These are phyloP conservation scores for Clanis bilineata DNA, from an alignment of 2,888 invertebrate species.

Conservation along the genomic window DNA sequence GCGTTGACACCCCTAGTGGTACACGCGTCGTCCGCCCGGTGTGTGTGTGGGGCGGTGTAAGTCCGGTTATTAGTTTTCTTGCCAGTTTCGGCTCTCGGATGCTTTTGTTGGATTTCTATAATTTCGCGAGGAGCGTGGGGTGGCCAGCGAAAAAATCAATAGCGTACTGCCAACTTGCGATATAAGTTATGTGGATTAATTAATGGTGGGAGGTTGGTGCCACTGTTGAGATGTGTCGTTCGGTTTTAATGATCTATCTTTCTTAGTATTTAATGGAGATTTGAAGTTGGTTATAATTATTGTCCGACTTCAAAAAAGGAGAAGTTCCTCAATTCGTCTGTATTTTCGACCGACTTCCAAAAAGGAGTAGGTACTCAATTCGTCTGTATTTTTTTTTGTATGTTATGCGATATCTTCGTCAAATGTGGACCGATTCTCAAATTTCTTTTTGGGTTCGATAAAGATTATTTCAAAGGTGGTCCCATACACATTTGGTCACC, in stretches of 20 bases:
- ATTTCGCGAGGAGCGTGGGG: slow-evolving; percentile 62
- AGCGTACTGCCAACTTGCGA: slow-evolving; percentile 22
- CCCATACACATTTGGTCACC: too few relatives aligned
- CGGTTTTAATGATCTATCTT: not conserved
- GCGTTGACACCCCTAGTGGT: slow-evolving; percentile 23
- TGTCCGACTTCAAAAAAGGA: too few relatives aligned
- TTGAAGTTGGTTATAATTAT: not conserved
- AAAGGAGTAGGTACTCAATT: too few relatives aligned
- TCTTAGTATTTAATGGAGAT: too few relatives aligned
- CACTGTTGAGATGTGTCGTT: not conserved
- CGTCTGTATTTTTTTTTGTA: too few relatives aligned
- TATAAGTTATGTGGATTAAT: slow-evolving; percentile 15
- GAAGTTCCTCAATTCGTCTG: too few relatives aligned
- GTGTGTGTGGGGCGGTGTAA: slow-evolving; percentile 56
- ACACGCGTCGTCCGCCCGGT: slow-evolving; percentile 33
- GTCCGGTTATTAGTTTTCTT: slow-evolving; percentile 82
- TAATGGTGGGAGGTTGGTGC: not conserved
- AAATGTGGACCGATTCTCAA: too few relatives aligned
- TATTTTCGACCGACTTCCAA: too few relatives aligned
- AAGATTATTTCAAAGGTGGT: too few relatives aligned
- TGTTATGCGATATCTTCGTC: too few relatives aligned
- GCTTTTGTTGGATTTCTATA: slow-evolving; percentile 82
- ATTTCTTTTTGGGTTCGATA: too few relatives aligned
- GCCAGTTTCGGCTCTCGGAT: slow-evolving; percentile 67
- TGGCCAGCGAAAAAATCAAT: slow-evolving; percentile 54